These are phyloP conservation scores for Cheilosia vernalis DNA, from an alignment of 2,888 invertebrate genomes.

Conservation along the genomic window DNA sequence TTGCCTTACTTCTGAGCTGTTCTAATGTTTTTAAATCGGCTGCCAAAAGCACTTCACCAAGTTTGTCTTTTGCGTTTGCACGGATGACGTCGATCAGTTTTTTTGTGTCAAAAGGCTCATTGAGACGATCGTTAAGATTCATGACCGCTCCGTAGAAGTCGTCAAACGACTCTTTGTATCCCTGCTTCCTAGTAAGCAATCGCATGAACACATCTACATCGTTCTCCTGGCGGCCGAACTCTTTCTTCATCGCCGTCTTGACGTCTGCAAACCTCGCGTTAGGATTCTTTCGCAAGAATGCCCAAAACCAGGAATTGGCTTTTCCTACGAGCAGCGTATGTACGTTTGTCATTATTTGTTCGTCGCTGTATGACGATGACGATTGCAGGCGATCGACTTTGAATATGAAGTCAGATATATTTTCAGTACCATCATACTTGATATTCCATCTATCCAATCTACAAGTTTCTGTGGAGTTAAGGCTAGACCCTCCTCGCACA, in stretches of 20 bases:
- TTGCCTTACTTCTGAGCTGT: not conserved
- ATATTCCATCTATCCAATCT: too few species aligned
- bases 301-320: not conserved
- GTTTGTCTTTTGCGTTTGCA: not conserved
- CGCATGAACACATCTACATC: not conserved
- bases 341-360: too few species aligned
- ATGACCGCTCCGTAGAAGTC: too few species aligned
- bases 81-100: too few species aligned
- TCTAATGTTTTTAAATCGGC: not conserved
- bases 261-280: not conserved
- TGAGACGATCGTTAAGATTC: too few species aligned
- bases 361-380: too few species aligned
- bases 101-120: too few species aligned
- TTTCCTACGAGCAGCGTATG: too few species aligned
- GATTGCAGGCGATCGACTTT: too few species aligned
- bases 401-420: not conserved
- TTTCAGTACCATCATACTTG: not conserved
- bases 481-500: too few species aligned
- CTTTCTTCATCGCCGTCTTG: not conserved
- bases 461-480: too few species aligned
- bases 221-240: not conserved
- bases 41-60: not conserved
- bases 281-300: not conserved
- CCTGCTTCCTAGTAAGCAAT: not conserved
- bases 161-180: too few species aligned